Conservation (phyloP, 2,113 vertebrate species). For the Urocitellus parryii region DNA sequence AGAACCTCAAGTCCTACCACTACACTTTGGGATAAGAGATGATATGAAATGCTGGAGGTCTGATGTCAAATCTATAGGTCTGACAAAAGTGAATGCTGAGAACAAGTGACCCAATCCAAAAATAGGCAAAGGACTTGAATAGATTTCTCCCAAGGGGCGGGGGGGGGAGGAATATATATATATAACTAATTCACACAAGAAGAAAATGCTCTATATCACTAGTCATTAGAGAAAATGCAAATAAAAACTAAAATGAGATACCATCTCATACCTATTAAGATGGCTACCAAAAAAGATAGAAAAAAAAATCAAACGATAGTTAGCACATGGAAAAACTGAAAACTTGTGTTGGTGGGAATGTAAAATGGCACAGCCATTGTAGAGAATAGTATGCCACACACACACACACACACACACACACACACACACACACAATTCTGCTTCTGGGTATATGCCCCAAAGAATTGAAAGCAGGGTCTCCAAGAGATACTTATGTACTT, state of each 20-base stretch:
- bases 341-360: too few relatives aligned
- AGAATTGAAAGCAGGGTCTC: not conserved
- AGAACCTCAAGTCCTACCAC: not conserved
- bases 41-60: accelerated
- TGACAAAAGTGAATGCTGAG: not conserved
- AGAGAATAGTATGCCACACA: not conserved
- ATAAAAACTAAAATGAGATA: not conserved
- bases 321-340: not conserved
- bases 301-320: not conserved
- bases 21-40: not conserved
- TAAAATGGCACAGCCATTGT: not conserved
- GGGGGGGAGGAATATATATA: not conserved
- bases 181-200: too few relatives aligned
- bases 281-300: not conserved
- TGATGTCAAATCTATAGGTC: accelerated
- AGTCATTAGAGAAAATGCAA: not conserved
- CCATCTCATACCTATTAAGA: not conserved
- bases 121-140: not conserved
- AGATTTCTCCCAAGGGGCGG: not conserved
- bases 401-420: too few relatives aligned
- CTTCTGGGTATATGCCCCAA: not conserved
- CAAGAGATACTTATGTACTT: not conserved
- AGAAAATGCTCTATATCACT: too few relatives aligned
- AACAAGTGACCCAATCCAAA: not conserved
- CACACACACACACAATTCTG: not conserved